Evolutionary conservation across 64 coral and sea anemone species (phyloP).

Genomic region (Montipora efflorescens): DNA sequence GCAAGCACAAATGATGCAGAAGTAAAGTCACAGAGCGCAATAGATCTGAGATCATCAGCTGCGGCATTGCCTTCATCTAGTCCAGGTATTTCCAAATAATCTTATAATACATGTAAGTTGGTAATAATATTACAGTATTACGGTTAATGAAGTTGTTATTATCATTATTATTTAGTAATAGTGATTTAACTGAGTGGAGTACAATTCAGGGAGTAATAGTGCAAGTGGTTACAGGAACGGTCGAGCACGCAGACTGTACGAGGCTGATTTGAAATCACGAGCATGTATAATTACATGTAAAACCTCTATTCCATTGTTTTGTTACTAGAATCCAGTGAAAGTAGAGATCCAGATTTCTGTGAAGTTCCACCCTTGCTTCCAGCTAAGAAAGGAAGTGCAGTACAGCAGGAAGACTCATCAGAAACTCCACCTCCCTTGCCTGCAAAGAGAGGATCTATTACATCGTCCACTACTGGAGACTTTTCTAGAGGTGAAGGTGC

Average conservation of each 20-base stretch:
- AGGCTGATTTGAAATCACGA: no score
- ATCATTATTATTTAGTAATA: no score
- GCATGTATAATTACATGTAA: not conserved
- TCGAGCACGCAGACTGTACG: no score
- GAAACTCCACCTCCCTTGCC: constrained; percentile 58
- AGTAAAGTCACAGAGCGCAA: not conserved
- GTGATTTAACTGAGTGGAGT: no score
- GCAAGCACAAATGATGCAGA: not conserved
- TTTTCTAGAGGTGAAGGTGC: not conserved
- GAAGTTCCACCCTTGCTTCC: constrained; percentile 61
- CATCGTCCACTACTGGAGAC: not conserved
- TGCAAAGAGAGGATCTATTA: constrained; percentile 11
- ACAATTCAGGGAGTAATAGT: no score
- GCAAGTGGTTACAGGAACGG: no score
- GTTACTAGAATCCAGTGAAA: constrained; percentile 4
- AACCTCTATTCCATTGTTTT: not conserved
- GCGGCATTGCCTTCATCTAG: constrained; percentile 20
- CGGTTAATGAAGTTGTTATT: no score
- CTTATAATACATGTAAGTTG: no score
- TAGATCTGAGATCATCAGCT: constrained; percentile 10
- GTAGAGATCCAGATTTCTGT: not conserved
- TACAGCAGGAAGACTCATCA: constrained; percentile 10
- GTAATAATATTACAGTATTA: no score
- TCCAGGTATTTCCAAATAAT: not conserved
- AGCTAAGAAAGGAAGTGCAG: constrained; percentile 17